phyloP scores from a whole-genome alignment of 35 echinoderm and acorn worm species.

The Apostichopus californicus region DNA sequence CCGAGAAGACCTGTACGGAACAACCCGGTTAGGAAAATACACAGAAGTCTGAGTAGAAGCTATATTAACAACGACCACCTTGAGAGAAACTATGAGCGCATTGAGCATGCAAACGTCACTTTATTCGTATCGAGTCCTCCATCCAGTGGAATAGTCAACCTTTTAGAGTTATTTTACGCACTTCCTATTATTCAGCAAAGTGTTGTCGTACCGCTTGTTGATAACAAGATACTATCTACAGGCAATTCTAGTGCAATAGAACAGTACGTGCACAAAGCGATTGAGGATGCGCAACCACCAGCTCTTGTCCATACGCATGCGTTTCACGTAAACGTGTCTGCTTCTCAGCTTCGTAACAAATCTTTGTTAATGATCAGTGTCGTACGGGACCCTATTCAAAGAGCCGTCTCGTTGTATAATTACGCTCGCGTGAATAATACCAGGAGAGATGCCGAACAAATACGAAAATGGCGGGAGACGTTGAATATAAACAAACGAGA shows the following conservation, averaged over 20 bases:
- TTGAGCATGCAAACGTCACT: conserved; percentile 4
- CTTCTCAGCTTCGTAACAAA: neutral
- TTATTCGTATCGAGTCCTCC: conserved; percentile 28
- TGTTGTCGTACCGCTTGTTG: conserved; percentile 7
- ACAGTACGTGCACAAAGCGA: neutral
- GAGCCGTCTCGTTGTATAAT: conserved; percentile 28
- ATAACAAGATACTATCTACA: neutral
- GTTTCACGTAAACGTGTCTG: conserved; percentile 8
- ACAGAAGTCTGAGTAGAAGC: neutral
- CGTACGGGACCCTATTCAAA: conserved; percentile 35
- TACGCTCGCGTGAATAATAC: conserved; percentile 28
- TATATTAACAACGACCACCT: conserved; percentile 3
- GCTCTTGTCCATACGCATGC: conserved; percentile 36
- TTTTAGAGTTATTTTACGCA: conserved; percentile 15
- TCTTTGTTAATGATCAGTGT: conserved; percentile 10
- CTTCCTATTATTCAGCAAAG: neutral
- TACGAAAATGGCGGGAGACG: conserved; percentile 32
- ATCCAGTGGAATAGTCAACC: conserved; percentile 12
- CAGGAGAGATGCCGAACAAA: neutral
- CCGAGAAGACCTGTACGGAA: neutral
- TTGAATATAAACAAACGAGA: conserved; percentile 3
- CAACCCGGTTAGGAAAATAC: neutral
- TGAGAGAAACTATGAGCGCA: neutral
- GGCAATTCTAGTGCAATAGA: neutral
- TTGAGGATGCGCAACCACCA: conserved; percentile 14